phyloP scores from a whole-genome alignment of 2,113 vertebrate genomes.

The Phalacrocorax aristotelis region DNA sequence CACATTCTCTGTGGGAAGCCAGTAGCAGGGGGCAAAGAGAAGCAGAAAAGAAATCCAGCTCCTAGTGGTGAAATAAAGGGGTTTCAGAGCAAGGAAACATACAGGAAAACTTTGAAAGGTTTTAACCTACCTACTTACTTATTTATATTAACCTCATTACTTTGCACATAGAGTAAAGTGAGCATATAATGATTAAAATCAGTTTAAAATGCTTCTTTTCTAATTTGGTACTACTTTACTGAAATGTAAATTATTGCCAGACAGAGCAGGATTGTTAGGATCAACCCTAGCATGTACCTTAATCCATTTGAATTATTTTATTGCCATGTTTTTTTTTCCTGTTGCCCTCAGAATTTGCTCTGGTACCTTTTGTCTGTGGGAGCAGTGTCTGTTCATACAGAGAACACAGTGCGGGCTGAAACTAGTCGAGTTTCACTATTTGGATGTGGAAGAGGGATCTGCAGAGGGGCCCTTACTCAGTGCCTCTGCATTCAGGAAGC shows the following conservation, averaged over 20 bases:
- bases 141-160: neutral
- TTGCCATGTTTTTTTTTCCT: neutral
- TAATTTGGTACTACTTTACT: neutral
- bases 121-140: no score
- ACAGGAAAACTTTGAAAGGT: neutral
- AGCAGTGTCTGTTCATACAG: neutral
- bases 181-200: neutral
- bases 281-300: neutral
- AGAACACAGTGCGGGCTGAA: accelerated
- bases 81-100: neutral
- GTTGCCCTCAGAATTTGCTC: neutral
- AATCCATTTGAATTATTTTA: neutral
- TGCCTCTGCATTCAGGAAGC: neutral
- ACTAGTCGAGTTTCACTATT: neutral
- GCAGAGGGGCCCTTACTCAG: neutral
- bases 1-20: neutral
- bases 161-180: neutral
- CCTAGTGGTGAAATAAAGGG: neutral
- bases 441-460: neutral
- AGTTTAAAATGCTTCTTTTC: neutral
- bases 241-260: neutral
- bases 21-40: neutral
- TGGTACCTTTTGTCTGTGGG: neutral
- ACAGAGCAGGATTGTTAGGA: neutral
- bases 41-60: neutral